phyloP scores from a whole-genome alignment of 2,888 invertebrate genomes.

The Mantis religiosa region DNA sequence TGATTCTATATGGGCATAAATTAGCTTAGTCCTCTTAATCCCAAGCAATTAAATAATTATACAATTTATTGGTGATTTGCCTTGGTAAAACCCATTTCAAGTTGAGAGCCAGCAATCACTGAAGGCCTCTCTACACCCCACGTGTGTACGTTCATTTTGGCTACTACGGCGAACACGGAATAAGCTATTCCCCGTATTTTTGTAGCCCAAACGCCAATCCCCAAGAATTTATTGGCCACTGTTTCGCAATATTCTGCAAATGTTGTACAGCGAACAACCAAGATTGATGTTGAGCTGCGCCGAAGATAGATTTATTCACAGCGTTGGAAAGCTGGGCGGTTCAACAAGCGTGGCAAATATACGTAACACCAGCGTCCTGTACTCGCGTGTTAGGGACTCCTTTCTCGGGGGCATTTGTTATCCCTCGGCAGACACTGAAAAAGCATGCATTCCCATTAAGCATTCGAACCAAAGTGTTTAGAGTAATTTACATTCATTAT shows the following conservation, averaged over 20 bases:
- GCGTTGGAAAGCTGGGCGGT: neutral
- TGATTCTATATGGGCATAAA: no score
- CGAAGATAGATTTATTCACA: neutral
- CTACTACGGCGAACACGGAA: neutral
- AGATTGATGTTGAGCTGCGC: neutral
- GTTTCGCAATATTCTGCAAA: neutral
- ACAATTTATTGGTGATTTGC: no score
- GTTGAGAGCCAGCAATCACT: no score
- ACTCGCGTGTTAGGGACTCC: neutral
- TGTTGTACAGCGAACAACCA: neutral
- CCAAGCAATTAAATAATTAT: no score
- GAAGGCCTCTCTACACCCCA: neutral
- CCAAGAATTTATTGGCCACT: neutral
- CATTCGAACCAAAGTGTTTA: neutral
- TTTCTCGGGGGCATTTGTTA: neutral
- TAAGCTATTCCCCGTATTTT: neutral
- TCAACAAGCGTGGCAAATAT: no score
- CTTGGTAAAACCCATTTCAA: no score
- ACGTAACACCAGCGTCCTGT: no score
- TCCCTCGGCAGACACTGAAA: neutral
- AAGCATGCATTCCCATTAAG: neutral
- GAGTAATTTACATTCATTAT: no score
- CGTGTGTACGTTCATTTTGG: neutral
- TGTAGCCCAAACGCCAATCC: neutral
- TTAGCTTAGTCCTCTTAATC: no score